Evolutionary conservation across 2,113 vertebrate species (phyloP).

Genomic region (Prunella himalayana): DNA sequence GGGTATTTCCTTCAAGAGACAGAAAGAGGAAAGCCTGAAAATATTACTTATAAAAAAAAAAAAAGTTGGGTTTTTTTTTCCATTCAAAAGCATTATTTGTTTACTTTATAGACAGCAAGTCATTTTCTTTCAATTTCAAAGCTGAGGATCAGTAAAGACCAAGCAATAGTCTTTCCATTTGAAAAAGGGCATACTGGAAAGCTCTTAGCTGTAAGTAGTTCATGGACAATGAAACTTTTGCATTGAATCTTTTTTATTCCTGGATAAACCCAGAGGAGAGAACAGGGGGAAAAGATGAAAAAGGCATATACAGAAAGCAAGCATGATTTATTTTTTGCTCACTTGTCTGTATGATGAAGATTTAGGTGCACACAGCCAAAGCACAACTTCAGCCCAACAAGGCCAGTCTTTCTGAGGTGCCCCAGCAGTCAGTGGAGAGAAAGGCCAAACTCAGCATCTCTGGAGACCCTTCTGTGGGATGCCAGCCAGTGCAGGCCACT

Average conservation of each 20-base stretch:
- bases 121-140: not conserved
- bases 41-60: not conserved
- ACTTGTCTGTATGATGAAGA: not conserved
- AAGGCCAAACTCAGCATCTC: not conserved
- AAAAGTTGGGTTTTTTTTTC: rapidly evolving
- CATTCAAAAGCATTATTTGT: not conserved
- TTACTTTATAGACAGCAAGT: not conserved
- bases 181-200: not conserved
- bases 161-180: not conserved
- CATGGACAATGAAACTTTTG: not conserved
- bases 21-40: not conserved
- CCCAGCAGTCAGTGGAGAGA: not conserved
- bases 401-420: not conserved
- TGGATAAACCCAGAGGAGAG: not conserved
- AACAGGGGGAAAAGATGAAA: rapidly evolving
- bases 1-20: not conserved
- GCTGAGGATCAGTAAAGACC: not conserved
- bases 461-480: not conserved
- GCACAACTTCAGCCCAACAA: rapidly evolving
- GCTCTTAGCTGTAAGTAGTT: not conserved
- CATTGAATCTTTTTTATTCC: not conserved
- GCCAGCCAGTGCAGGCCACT: not conserved
- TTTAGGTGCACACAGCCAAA: not conserved
- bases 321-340: not conserved
- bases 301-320: not conserved